Evolutionary conservation across 2,113 vertebrate genomes (phyloP).

Genomic region (Takifugu bimaculatus): DNA sequence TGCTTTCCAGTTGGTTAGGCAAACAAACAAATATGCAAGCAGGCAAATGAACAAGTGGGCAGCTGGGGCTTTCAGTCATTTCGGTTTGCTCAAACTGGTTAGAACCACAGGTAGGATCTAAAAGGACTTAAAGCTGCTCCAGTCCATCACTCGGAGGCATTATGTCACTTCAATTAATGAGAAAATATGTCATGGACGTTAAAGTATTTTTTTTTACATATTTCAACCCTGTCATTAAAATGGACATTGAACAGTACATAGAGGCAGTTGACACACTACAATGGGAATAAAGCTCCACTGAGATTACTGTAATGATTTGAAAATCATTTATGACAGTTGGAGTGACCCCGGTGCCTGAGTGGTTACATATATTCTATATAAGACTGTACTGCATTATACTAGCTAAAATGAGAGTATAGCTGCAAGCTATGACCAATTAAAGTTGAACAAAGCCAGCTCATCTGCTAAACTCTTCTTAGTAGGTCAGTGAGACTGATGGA

Average conservation of each 20-base stretch:
- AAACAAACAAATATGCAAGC: constrained; percentile 55
- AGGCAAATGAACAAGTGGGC: constrained; percentile 32
- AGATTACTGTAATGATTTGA: constrained; percentile 67
- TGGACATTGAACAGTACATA: constrained; percentile 30
- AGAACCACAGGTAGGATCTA: constrained; percentile 31
- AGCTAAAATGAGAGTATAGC: constrained; percentile 67
- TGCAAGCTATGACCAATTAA: constrained; percentile 74
- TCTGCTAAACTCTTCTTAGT: constrained; percentile 74
- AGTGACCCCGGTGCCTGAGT: constrained; percentile 49
- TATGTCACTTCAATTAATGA: constrained; percentile 13
- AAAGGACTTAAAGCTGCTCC: constrained; percentile 13
- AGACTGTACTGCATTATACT: constrained; percentile 66
- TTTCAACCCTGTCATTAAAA: constrained; percentile 37
- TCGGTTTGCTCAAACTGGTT: constrained; percentile 16
- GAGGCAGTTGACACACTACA: constrained; percentile 31
- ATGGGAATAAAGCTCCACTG: constrained; percentile 44
- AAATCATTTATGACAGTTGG: constrained; percentile 57
- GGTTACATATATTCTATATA: constrained; percentile 57
- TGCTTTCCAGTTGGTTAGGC: constrained; percentile 60
- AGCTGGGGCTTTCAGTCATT: constrained; percentile 12
- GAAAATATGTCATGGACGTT: constrained; percentile 26
- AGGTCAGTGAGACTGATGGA: constrained; percentile 72
- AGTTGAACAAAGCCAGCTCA: constrained; percentile 74
- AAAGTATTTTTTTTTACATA: background rate
- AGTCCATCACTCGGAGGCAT: constrained; percentile 2